Conservation (phyloP, 2,797 vertebrate genomes). For the Diglossa cyanea region DNA sequence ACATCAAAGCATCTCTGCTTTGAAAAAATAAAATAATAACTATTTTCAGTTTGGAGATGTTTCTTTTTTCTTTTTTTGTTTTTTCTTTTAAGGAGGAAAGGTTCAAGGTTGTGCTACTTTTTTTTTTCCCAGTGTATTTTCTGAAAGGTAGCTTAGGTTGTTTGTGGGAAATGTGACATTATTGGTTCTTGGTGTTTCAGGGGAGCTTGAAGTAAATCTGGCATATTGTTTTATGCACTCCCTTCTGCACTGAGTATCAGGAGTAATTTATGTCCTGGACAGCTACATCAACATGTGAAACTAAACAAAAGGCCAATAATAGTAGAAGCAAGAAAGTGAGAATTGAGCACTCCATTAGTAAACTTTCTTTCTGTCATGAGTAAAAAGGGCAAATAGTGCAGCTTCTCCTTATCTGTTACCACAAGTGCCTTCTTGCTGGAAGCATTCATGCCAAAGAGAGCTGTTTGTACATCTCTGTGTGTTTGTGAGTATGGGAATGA, state of each 20-base stretch:
- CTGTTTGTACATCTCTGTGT: not conserved
- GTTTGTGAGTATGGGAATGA: not conserved
- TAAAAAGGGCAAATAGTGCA: not conserved
- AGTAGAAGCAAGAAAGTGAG: not conserved
- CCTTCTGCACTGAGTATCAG: not conserved
- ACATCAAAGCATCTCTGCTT: not conserved
- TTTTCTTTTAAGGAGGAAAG: not conserved
- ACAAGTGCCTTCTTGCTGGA: not conserved
- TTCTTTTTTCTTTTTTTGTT: not conserved
- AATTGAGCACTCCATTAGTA: not conserved
- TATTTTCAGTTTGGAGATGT: not conserved
- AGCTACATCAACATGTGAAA: not conserved
- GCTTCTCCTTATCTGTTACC: not conserved
- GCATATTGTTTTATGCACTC: not conserved
- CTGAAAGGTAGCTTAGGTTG: not conserved
- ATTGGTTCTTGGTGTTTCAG: not conserved
- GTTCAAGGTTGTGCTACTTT: not conserved
- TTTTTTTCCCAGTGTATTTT: not conserved
- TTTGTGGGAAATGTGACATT: not conserved
- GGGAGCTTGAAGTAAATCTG: not conserved
- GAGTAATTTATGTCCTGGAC: not conserved
- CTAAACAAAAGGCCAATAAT: not conserved
- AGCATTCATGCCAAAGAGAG: rapidly evolving
- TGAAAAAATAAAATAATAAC: not conserved
- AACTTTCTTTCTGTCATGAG: not conserved